Evolutionary conservation across 2,797 vertebrate genomes (phyloP).

Genomic region (Syndactyla subalaris): DNA sequence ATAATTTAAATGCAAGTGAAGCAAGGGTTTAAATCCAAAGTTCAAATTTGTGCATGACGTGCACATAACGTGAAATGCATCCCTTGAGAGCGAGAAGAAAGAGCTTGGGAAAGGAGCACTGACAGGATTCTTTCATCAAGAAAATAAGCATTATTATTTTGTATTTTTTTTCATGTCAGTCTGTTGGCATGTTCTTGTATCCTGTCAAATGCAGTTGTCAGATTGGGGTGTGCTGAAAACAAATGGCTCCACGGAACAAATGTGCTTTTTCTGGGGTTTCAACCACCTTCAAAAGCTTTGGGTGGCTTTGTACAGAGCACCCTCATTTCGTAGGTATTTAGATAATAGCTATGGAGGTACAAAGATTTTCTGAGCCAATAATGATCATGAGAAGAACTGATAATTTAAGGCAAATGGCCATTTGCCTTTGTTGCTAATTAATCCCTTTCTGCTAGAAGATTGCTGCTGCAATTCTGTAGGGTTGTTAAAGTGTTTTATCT

Average conservation of each 20-base stretch:
- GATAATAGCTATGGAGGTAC: conserved; percentile 15
- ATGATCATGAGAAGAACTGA: not conserved
- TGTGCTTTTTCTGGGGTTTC: conserved; percentile 13
- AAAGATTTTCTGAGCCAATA: conserved; percentile 3
- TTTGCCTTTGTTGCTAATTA: conserved; percentile 52
- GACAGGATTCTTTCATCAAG: conserved; percentile 26
- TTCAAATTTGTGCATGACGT: conserved; percentile 19
- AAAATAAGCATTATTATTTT: conserved; percentile 38
- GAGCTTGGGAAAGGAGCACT: conserved; percentile 5
- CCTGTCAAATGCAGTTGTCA: conserved; percentile 27
- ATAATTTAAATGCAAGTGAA: conserved; percentile 41
- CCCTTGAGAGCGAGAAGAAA: not conserved
- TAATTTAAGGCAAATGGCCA: conserved; percentile 22
- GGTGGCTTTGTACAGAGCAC: conserved; percentile 1
- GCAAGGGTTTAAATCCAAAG: conserved; percentile 50
- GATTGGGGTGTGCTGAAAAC: not conserved
- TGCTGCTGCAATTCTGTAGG: not conserved
- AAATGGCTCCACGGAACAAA: conserved; percentile 37
- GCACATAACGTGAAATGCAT: not conserved
- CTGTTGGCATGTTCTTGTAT: conserved; percentile 8
- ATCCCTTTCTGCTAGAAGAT: conserved; percentile 35
- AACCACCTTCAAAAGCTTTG: not conserved
- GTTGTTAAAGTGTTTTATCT: conserved; percentile 36
- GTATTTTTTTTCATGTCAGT: not conserved
- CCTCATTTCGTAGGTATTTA: conserved; percentile 25